Base-by-base conservation (phyloP, 2,888 invertebrate genomes). In the Drosophila eohydei region DNA sequence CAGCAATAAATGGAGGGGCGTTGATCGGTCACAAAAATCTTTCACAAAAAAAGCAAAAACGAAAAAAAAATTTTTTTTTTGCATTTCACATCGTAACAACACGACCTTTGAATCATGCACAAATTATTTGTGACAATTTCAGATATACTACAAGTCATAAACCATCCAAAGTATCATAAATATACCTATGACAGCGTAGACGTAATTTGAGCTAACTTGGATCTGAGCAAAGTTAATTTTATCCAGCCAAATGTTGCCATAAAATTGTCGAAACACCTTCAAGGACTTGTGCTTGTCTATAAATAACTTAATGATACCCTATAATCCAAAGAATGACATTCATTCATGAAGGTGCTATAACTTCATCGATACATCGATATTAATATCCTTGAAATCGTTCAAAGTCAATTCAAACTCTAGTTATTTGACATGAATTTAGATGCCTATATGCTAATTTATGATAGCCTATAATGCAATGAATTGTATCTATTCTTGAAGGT, bases 1-100 rank as follows among this genome's bases (percentile, higher is more conserved):
- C 32, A 40, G 68, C 46, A 44, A 34, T 34, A 62, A 62, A 52
- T 16, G 28, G 44, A 52, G 54, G 61, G 55, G 65, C 58, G 58
- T 75, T 65, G 71, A 74, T 74, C 74, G 75, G 16, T 34, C 57
- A 64, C 32, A 74, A 61, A 65, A 70, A 69, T 69, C 59, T 44
- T 44, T 69, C 26, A 43, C 26, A 38, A 28, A 30, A 16, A 5
- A 32, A 21, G 52, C n/a, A 41, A 8, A 11, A 44, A 32, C 34
- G n/a, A n/a, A 40, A 11, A 40, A 36, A 11, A 34, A 26, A 40
- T 65, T 21, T 56, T 41, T 40, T 12, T 26, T 55, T 32, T n/a
- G 30, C 30, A 48, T 48, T 67, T 67, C 54, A 59, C 44, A 64
- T 57, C 44, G 73, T 54, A 48, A 54, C 28, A 56, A 56, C 52